Evolutionary conservation across 2,797 vertebrate species (phyloP), one percentile per base, ranked within the genome.

Genomic region (Coendou prehensilis): DNA sequence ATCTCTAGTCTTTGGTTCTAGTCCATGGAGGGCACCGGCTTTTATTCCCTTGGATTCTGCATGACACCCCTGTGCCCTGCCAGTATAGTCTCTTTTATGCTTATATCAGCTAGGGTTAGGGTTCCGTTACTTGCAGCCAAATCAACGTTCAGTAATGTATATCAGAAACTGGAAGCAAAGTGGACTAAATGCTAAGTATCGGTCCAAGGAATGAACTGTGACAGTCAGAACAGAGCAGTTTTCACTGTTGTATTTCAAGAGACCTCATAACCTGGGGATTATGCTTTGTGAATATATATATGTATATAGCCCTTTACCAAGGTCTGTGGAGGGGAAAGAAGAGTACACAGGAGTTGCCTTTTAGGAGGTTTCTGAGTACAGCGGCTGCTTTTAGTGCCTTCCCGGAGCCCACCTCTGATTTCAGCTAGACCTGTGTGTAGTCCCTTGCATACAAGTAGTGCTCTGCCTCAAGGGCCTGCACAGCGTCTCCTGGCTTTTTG

Each of bases 401-500:
- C 41, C 45, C 5, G 20, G 59, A 52, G 47, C 50, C 59, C 45
- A 1, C 6, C 33, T 73, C 63, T 26, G 52, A 15, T 18, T 41
- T 69, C 61, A 47, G 64, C 28, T 47, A 52, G 26, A 52, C 33
- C 59, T 37, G 6, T 47, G 17, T 9, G 10, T 9, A 37, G 30
- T 30, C 64, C n/a, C 33, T 50, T 56, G 37, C 9, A 7, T 37
- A 28, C 11, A 26, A 54, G 52, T 5, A 56, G 50, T 37, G 37
- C 20, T 50, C 20, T 0, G 9, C 17, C 17, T 89, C 80, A 14
- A 15, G 59, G 45, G 1, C 37, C 41, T 52, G 37, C 73, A 54
- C 87, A 84, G 76, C 28, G 87, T 80, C 56, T 86, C 56, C n/a
- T 50, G 67, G 45, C 71, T 95, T 93, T 82, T 37, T 18, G 18